Conservation (phyloP, 2,888 invertebrate genomes). For the Mythimna albipuncta region DNA sequence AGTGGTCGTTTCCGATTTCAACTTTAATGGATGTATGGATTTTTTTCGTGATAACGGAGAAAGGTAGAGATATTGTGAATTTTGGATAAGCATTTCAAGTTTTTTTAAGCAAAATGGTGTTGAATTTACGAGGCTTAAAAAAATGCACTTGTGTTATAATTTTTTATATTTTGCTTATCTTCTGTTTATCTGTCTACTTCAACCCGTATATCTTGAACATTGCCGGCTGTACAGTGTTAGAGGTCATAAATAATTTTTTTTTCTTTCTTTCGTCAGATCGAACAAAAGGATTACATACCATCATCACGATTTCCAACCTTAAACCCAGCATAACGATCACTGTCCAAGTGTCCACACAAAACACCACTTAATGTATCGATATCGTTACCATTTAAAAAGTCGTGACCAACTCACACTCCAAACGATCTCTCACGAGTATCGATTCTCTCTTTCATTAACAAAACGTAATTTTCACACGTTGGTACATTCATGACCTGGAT, state of each 20-base stretch:
- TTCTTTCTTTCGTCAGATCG: neutral
- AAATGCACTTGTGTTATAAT: neutral
- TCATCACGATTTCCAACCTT: conserved; percentile 14
- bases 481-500: conserved; percentile 61
- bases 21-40: conserved; percentile 81
- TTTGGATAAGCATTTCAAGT: conserved; percentile 26
- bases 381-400: conserved; percentile 56
- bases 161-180: neutral
- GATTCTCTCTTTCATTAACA: conserved; percentile 64
- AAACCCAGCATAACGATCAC: conserved; percentile 26
- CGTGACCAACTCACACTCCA: conserved; percentile 56
- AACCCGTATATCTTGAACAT: neutral
- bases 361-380: conserved; percentile 23
- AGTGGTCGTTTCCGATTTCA: conserved; percentile 87
- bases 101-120: conserved; percentile 27
- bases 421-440: conserved; percentile 55
- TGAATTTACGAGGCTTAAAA: conserved; percentile 3
- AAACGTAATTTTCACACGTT: conserved; percentile 70
- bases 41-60: conserved; percentile 77
- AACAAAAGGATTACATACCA: neutral
- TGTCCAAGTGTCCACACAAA: conserved; percentile 27
- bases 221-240: neutral
- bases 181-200: neutral
- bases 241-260: neutral
- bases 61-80: conserved; percentile 66